A percentile compares a stretch with the other conserved stretches of the same genome.
These are phyloP conservation scores for Brotula barbata DNA, from an alignment of 2,797 vertebrate species.

Conservation along the genomic window DNA sequence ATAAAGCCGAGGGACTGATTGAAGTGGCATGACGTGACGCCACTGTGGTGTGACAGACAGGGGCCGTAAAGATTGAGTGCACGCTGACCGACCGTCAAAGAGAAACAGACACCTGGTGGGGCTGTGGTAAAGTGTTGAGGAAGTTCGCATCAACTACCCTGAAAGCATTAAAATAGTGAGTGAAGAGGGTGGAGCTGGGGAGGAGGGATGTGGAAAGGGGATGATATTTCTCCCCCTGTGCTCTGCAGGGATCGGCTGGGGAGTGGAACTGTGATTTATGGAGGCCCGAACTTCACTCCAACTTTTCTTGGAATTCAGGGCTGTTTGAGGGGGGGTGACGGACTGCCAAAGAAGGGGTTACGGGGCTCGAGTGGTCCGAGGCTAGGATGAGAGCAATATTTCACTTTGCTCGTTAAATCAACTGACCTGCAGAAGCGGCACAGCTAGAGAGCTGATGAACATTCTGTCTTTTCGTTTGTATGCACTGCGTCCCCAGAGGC, in stretches of 20 bases:
- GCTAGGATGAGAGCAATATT: slow-evolving; percentile 66
- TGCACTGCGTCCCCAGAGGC: slow-evolving; percentile 26
- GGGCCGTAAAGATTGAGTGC: slow-evolving; percentile 66
- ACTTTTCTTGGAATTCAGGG: slow-evolving; percentile 75
- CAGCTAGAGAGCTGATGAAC: slow-evolving; percentile 38
- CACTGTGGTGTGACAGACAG: slow-evolving; percentile 52
- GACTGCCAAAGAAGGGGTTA: slow-evolving; percentile 34
- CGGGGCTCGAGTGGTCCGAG: slow-evolving; percentile 57
- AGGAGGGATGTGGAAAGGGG: slow-evolving; percentile 47
- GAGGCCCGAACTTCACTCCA: slow-evolving; percentile 65
- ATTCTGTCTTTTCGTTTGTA: slow-evolving; percentile 37
- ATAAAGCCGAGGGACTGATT: slow-evolving; percentile 55
- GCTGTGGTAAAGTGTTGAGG: slow-evolving; percentile 52
- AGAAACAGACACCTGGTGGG: slow-evolving; percentile 59
- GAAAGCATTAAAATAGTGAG: slow-evolving; percentile 34
- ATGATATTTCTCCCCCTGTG: slow-evolving; percentile 67
- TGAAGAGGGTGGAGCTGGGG: slow-evolving; percentile 22
- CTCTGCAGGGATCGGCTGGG: slow-evolving; percentile 59
- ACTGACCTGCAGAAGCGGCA: slow-evolving; percentile 55
- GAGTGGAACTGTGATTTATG: slow-evolving; percentile 74
- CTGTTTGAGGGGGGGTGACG: slow-evolving; percentile 28
- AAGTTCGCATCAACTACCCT: slow-evolving; percentile 57
- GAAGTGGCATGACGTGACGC: slow-evolving; percentile 69
- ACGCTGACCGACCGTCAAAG: slow-evolving; percentile 40
- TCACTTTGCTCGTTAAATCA: slow-evolving; percentile 69